These are phyloP conservation scores for Centropus bengalensis DNA, from an alignment of 2,113 vertebrate species.

Conservation along the genomic window DNA sequence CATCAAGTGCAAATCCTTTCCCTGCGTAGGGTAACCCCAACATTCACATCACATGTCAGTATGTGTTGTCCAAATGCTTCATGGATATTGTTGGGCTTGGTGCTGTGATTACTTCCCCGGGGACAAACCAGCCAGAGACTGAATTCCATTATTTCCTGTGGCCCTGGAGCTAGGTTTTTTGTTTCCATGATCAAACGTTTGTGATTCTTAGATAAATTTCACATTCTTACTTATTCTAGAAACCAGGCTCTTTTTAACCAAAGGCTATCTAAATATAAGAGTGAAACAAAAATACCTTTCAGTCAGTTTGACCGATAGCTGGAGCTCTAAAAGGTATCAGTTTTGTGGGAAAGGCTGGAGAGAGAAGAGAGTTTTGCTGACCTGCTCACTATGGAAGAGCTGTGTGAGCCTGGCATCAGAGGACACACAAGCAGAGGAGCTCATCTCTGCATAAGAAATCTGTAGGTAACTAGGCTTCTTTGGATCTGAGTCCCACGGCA, in stretches of 20 bases:
- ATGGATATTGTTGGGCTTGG: no score
- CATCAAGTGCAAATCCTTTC: no score
- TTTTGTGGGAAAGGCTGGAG: background rate
- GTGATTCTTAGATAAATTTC: background rate
- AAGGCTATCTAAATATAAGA: background rate
- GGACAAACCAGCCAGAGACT: background rate
- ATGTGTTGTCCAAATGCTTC: no score
- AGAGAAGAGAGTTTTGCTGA: background rate
- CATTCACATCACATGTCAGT: no score
- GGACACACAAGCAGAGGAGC: background rate
- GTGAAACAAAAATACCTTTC: background rate
- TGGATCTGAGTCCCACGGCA: background rate
- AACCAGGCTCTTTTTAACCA: background rate
- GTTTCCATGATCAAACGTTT: background rate
- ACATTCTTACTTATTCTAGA: background rate
- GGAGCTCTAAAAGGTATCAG: background rate
- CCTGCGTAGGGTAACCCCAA: no score
- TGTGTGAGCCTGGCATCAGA: background rate
- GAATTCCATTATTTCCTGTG: background rate
- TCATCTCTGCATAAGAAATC: background rate
- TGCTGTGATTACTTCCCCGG: no score
- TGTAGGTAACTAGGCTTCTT: background rate
- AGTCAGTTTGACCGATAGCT: background rate
- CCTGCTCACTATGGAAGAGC: background rate
- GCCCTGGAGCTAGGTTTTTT: background rate